Base-by-base conservation (phyloP, 2,797 vertebrate species). In the Acanthurus leucopareius region DNA sequence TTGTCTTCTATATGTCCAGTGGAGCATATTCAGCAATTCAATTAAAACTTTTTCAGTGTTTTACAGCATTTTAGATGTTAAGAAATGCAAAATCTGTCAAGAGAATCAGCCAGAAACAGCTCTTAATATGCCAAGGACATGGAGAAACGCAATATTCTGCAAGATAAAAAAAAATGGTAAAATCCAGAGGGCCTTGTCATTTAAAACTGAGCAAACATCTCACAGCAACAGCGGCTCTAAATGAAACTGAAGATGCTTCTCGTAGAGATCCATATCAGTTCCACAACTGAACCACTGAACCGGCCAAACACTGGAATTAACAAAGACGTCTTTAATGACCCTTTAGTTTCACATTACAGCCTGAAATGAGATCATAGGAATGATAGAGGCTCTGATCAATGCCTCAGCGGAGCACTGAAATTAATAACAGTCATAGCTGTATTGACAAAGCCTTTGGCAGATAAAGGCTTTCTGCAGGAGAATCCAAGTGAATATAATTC, bases 261-360 rank as follows among this genome's bases (percentile, higher is more conserved):
- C 52, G 15, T 28, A 49, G 79, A 78, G 75, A 75, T 67, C 56
- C 58, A 73, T 22, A 49, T 64, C 63, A 63, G 81, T 81, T 82
- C 65, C 78, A 82, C 38, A 3, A 42, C 40, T 42, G 17, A 84
- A 73, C 80, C 84, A 69, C 79, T 82, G 79, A 80, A 83, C 58
- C 54, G 42, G 68, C 69, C 84, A 69, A 88, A 88, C 78, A 57
- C 69, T 62, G 78, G 77, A 75, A 89, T 91, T 70, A 88, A 92
- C 89, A 86, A 85, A 90, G 85, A 90, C 16, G 67, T 86, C 87
- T 89, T 86, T 91, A 93, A 92, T 89, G 92, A 95, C 91, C 86
- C 82, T 89, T 89, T 81, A 83, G 93, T 91, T 90, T 91, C 88
- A 77, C 86, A 88, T 94, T 93, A 92, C 91, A 79, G 86, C 81